Percentiles rank a stretch among this genome's conserved stretches.
These are phyloP conservation scores for Cyanoderma ruficeps DNA, from an alignment of 2,113 vertebrate genomes.

Conservation along the genomic window DNA sequence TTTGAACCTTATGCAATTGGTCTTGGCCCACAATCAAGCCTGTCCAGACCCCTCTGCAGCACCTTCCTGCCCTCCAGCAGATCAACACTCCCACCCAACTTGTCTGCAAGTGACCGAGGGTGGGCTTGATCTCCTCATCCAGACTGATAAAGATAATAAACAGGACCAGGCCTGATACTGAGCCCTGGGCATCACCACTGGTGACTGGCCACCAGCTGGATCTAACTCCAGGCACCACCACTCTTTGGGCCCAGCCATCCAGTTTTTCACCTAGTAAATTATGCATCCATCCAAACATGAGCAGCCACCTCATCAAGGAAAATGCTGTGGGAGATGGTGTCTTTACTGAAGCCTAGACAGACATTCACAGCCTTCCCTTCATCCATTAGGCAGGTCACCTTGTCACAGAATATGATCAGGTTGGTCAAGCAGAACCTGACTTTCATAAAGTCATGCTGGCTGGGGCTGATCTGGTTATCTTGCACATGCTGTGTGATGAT, in stretches of 20 bases:
- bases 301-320: not conserved
- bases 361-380: not conserved
- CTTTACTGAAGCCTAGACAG: not conserved
- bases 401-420: not conserved
- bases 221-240: not conserved
- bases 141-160: not conserved
- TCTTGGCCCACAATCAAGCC: not conserved
- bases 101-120: not conserved
- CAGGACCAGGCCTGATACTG: not conserved
- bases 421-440: not conserved
- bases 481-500: not conserved
- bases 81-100: not conserved
- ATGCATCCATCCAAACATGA: not conserved
- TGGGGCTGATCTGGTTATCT: not conserved
- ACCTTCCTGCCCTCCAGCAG: not conserved
- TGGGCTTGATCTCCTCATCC: no score
- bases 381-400: not conserved
- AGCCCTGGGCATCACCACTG: not conserved
- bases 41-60: not conserved
- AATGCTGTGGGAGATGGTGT: not conserved
- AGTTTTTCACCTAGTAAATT: not conserved
- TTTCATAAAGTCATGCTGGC: not conserved
- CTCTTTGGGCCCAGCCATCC: not conserved
- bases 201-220: not conserved
- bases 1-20: not conserved